Evolutionary conservation across 2,797 vertebrate genomes (phyloP).

Genomic region (Pipistrellus pygmaeus): DNA sequence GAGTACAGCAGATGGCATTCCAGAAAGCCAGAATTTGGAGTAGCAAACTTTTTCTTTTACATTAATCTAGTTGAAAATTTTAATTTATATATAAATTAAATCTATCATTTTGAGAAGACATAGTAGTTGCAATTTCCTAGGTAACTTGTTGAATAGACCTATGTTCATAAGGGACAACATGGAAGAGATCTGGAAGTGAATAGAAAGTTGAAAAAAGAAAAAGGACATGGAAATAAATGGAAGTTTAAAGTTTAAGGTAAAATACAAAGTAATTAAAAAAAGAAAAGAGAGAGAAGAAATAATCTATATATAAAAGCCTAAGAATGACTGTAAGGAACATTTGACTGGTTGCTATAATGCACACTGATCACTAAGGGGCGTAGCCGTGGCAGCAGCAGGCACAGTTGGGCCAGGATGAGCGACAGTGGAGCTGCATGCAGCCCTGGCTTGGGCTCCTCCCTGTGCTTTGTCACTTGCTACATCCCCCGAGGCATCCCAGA

Average conservation of each 20-base stretch:
- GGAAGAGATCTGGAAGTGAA: not conserved
- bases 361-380: too few species aligned
- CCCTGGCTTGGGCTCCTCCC: too few species aligned
- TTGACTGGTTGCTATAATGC: too few species aligned
- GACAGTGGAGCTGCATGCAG: too few species aligned
- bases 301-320: too few species aligned
- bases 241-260: conserved; percentile 19
- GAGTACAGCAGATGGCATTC: not conserved
- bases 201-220: not conserved
- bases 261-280: not conserved
- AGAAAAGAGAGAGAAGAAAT: too few species aligned
- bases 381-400: not conserved
- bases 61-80: conserved; percentile 26
- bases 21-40: not conserved
- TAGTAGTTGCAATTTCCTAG: not conserved
- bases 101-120: conserved; percentile 19
- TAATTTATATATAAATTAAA: conserved; percentile 22
- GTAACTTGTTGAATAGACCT: not conserved
- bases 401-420: too few species aligned
- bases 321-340: too few species aligned
- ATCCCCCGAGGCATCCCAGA: too few species aligned
- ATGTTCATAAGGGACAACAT: not conserved
- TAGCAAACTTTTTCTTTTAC: not conserved
- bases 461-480: too few species aligned
- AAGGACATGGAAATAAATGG: not conserved